Base-by-base conservation (phyloP, 2,888 invertebrate genomes). In the Euproctis similis region DNA sequence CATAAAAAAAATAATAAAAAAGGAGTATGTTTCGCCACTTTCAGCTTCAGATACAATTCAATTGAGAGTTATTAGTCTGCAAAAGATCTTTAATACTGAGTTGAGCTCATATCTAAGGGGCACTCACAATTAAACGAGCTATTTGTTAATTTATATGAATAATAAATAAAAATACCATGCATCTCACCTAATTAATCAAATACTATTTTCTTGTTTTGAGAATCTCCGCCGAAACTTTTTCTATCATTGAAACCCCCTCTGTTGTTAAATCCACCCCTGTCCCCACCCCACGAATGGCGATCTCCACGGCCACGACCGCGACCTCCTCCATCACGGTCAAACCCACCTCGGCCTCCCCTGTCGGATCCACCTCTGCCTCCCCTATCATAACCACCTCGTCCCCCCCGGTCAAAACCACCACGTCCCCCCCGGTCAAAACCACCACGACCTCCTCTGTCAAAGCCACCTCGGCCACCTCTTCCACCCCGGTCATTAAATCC, bases 201-300 rank as follows among this genome's bases (percentile, higher is more conserved):
- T 30, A 86, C 88, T 35, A 92, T 92, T 80, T 92, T 92, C 82
- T 92, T 93, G 69, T 92, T 93, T 70, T 90, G 88, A 36, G 86
- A 53, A 20, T 82, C 78, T 27, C 85, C 71, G 33, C 80, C 75
- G 13, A 89, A 90, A 59, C 89, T 88, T 58, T 88, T 87, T 56
- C 89, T 87, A 55, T 88, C 87, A 58, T 88, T 88, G 52, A 85
- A 86, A 22, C 85, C 80, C n/a, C 85, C 80, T 42, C n/a, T 19
- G n/a, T 78, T 75, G 37, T 77, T 74, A 38, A 78, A 77, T 12
- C 76, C 80, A 11, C 76, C 78, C 28, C 77, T 58, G 39, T 74
- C 73, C 1, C 82, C 77, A 12, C 82, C 81, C 73, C 84, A 71
- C 14, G 77, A 77, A 39, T 81, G 73, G 14, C 85, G 67, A 39